A percentile compares a stretch with the other conserved stretches of the same genome.
Conservation (phyloP, 1,140 invertebrate species). For the Drosophila truncata region DNA sequence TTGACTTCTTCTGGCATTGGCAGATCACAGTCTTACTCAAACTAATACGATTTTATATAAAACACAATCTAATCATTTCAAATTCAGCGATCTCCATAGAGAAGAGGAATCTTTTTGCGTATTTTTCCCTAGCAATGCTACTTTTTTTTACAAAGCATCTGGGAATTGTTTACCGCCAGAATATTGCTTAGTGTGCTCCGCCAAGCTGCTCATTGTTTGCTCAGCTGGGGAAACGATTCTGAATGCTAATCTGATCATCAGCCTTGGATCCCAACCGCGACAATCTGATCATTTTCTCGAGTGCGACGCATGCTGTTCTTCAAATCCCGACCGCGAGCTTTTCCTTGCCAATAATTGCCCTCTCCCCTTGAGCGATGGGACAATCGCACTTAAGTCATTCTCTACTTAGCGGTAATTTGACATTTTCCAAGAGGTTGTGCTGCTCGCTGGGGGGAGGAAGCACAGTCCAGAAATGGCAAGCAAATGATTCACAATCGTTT, state of each 20-base stretch:
- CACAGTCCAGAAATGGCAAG: conserved; percentile 20
- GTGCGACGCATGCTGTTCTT: conserved; percentile 41
- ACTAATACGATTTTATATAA: too few species aligned
- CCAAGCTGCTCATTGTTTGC: conserved; percentile 31
- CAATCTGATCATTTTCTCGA: conserved; percentile 48
- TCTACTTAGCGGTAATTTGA: conserved; percentile 40
- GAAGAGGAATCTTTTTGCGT: background rate
- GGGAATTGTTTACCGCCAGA: background rate
- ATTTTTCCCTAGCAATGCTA: background rate
- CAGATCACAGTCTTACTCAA: too few species aligned
- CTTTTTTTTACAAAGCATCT: background rate
- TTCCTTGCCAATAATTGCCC: conserved; percentile 39
- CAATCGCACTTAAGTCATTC: conserved; percentile 34
- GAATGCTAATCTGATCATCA: conserved; percentile 7
- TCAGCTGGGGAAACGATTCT: conserved; percentile 45
- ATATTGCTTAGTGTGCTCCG: background rate
- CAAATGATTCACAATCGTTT: conserved; percentile 65
- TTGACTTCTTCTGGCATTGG: too few species aligned
- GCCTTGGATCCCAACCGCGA: conserved; percentile 6
- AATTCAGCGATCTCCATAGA: background rate
- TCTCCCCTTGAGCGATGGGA: conserved; percentile 11
- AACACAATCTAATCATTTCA: background rate
- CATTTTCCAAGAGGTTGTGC: conserved; percentile 11
- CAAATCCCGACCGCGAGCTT: conserved; percentile 13
- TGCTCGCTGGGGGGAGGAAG: conserved; percentile 5